Evolutionary conservation across 2,888 invertebrate genomes (phyloP).

Genomic region (Entomobrya proxima): DNA sequence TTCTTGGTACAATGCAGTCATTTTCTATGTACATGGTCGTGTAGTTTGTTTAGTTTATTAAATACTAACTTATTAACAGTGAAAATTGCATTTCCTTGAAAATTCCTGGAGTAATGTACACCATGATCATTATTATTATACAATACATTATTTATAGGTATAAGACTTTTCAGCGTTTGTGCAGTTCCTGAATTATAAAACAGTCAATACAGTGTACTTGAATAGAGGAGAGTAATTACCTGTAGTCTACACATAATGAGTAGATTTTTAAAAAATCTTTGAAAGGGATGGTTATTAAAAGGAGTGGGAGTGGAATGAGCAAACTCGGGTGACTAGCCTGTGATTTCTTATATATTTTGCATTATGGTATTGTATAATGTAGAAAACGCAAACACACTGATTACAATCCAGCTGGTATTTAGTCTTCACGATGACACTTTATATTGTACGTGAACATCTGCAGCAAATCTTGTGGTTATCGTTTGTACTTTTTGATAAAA

Average conservation of each 20-base stretch:
- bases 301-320: background rate
- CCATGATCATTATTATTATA: no score
- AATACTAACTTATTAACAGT: background rate
- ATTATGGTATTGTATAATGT: no score
- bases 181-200: no score
- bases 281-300: slow-evolving; percentile 34
- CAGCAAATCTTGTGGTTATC: background rate
- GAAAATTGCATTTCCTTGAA: slow-evolving; percentile 58
- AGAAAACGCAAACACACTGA: no score
- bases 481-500: background rate
- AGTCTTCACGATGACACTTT: background rate
- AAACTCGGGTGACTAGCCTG: background rate
- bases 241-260: no score
- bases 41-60: no score
- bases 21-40: background rate
- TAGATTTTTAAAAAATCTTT: slow-evolving; percentile 21
- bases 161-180: no score
- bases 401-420: background rate
- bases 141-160: no score
- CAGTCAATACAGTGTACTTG: background rate
- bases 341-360: slow-evolving; percentile 12
- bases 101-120: slow-evolving; percentile 43
- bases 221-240: slow-evolving; percentile 28
- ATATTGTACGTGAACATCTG: background rate
- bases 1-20: background rate